phyloP scores from a whole-genome alignment of 1,140 invertebrate species.

The Leptinotarsa defecta region DNA sequence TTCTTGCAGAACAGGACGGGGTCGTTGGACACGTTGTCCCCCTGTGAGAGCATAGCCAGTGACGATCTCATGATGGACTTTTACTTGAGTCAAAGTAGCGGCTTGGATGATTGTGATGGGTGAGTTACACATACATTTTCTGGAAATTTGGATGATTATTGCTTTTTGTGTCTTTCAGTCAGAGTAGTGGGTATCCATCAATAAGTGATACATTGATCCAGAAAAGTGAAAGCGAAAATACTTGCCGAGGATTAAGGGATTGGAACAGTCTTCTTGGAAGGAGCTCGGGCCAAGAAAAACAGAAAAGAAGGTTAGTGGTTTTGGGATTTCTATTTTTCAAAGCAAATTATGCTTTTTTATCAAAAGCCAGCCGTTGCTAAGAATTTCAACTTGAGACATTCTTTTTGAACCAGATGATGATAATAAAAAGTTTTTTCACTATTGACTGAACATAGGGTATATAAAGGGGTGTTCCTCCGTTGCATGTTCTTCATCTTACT shows the following conservation, averaged over 20 bases:
- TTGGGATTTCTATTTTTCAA: no score
- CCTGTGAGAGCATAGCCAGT: conserved; percentile 77
- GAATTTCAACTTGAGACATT: no score
- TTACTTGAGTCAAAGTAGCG: conserved; percentile 72
- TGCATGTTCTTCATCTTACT: no score
- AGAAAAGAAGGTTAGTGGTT: conserved; percentile 15
- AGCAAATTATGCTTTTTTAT: no score
- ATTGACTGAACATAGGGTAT: no score
- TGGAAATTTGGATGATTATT: background rate
- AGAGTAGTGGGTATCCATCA: conserved; percentile 36
- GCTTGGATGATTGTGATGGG: conserved; percentile 71
- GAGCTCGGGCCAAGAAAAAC: conserved; percentile 15
- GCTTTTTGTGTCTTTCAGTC: conserved; percentile 31
- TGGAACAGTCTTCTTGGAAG: conserved; percentile 38
- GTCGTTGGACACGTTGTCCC: conserved; percentile 72
- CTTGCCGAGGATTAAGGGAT: conserved; percentile 29
- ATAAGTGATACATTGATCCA: conserved; percentile 35
- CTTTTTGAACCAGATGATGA: no score
- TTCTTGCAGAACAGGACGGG: conserved; percentile 40
- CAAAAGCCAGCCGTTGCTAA: no score
- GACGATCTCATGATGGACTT: conserved; percentile 85
- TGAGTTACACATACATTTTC: conserved; percentile 48
- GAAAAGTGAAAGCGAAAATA: conserved; percentile 20
- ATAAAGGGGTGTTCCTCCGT: no score
- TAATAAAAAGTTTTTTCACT: no score